Conservation (phyloP, 2,113 vertebrate species). For the Embiotoca jacksoni region DNA sequence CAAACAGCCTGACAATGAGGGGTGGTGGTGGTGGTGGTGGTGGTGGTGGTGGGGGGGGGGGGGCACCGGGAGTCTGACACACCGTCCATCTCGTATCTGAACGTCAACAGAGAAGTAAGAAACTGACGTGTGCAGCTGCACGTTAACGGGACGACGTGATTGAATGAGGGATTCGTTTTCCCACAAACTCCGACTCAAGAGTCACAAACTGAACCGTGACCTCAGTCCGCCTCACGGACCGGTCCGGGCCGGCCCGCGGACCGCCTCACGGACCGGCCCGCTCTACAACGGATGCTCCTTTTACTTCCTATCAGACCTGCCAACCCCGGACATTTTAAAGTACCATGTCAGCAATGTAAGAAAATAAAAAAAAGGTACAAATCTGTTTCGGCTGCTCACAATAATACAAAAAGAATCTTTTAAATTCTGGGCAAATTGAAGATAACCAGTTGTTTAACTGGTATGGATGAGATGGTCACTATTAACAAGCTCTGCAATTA, state of each 20-base stretch:
- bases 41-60: not conserved
- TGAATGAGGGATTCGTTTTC: conserved; percentile 15
- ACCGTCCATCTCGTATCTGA: conserved; percentile 37
- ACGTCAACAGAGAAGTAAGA: conserved; percentile 65
- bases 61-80: not conserved
- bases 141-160: not conserved
- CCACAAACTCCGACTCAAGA: conserved; percentile 21
- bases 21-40: not conserved
- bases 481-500: too few species aligned
- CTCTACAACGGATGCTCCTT: conserved; percentile 22
- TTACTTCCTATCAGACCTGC: conserved; percentile 42
- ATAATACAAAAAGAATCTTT: not conserved
- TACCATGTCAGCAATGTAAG: conserved; percentile 44
- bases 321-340: conserved; percentile 70
- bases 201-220: conserved; percentile 6
- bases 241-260: not conserved
- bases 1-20: conserved; percentile 60
- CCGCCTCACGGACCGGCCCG: not conserved
- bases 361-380: not conserved
- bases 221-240: conserved; percentile 9
- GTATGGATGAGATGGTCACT: too few species aligned
- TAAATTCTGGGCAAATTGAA: not conserved
- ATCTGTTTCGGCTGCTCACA: not conserved
- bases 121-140: conserved; percentile 42
- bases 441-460: too few species aligned